phyloP scores from a whole-genome alignment of 2,888 invertebrate species.

The Podotricha telesiphe region DNA sequence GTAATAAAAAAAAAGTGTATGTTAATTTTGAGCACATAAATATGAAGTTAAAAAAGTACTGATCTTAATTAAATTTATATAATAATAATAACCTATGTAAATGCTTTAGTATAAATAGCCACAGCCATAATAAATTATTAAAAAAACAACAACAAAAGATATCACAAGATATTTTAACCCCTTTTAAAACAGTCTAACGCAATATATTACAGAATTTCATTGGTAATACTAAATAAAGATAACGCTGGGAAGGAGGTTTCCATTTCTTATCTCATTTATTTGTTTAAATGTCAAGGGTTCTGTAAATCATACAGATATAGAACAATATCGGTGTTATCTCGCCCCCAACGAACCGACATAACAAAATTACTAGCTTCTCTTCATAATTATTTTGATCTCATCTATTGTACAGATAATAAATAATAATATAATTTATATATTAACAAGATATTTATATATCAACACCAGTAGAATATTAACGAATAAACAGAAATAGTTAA shows the following conservation, averaged over 20 bases:
- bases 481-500: not conserved
- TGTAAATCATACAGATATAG: slow-evolving; percentile 29
- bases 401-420: not conserved
- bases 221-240: slow-evolving; percentile 12
- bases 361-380: slow-evolving; percentile 18
- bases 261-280: slow-evolving; percentile 39
- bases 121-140: slow-evolving; percentile 5
- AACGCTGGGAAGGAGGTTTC: slow-evolving; percentile 38
- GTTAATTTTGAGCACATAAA: not conserved
- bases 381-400: slow-evolving; percentile 1
- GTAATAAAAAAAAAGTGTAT: no score
- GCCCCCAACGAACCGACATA: slow-evolving; percentile 40
- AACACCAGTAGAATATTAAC: not conserved
- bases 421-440: not conserved
- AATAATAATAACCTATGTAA: not conserved
- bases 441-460: not conserved
- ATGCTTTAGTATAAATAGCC: not conserved
- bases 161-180: slow-evolving; percentile 7
- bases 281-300: slow-evolving; percentile 39
- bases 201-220: slow-evolving; percentile 37
- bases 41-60: not conserved
- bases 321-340: slow-evolving; percentile 30
- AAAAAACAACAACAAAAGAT: slow-evolving; percentile 1
- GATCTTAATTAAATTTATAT: not conserved
- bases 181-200: slow-evolving; percentile 32